Conservation (phyloP, 2,113 vertebrate species). For the Pogonocichla stellata region DNA sequence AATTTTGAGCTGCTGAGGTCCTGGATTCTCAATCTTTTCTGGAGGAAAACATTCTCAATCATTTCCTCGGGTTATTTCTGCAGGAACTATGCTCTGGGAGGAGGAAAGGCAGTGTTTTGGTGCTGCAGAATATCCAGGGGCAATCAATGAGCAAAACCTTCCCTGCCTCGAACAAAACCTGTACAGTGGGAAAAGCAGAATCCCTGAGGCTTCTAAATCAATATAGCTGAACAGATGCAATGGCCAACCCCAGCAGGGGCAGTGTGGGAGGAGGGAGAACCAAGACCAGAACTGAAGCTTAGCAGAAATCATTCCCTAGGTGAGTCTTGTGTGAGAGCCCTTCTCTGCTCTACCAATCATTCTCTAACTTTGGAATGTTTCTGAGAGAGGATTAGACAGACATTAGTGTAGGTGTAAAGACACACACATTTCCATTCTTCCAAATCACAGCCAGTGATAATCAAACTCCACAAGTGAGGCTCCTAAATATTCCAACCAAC, state of each 20-base stretch:
- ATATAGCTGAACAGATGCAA: background rate
- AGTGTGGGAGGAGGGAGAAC: background rate
- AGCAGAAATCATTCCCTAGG: background rate
- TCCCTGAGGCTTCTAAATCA: background rate
- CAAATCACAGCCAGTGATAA: background rate
- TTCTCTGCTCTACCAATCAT: background rate
- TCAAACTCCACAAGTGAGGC: background rate
- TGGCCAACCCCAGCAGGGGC: background rate
- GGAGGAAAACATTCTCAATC: background rate
- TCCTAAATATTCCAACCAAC: background rate
- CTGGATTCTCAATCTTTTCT: background rate
- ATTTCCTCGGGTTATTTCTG: background rate
- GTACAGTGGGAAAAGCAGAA: background rate
- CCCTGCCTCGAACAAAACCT: background rate
- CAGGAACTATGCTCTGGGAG: background rate
- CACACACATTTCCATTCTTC: background rate
- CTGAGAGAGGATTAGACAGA: background rate
- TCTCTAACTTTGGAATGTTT: background rate
- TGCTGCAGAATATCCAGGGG: background rate
- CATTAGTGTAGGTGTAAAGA: background rate
- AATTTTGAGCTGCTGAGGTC: background rate
- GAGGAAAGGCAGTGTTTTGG: background rate
- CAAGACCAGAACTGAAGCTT: background rate
- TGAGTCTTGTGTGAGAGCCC: background rate
- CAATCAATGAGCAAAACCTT: background rate